Base-by-base conservation (phyloP, 2,113 vertebrate species). In the Tricholaema leucomelas region DNA sequence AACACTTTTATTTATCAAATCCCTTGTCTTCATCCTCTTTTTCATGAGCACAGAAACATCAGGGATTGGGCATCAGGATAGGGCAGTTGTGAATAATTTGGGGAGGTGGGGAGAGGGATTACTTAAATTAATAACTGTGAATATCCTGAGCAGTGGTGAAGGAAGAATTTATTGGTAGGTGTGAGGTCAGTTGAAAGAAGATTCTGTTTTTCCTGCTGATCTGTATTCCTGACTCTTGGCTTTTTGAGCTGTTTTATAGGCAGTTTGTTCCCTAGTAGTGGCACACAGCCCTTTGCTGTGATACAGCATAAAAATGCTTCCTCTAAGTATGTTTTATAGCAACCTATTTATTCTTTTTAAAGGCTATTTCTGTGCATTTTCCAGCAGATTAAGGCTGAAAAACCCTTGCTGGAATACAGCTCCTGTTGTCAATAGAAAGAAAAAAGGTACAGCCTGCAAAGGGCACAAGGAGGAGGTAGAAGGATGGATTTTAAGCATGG, bases 301-400 rank as follows among this genome's bases (percentile, higher is more conserved):
- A 59, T 27, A 25, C 82, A 69, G 25, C 1, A 2, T 78, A 72
- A 78, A 93, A 85, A 40, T 38, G 7, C 31, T 82, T 79, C 27
- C 70, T 4, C 9, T 44, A 11, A 61, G 9, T 52, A 9, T 38
- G 56, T 76, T 89, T 96, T 89, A 48, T 35, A 77, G 80, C 38
- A 81, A 35, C 35, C 6, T 30, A 38, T 76, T 76, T 88, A 27
- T 87, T 42, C 15, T 44, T 44, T 44, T 44, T 1, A 63, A 86
- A 69, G 8, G 60, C 8, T 65, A 73, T 76, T 84, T 87, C 4
- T 42, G 42, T 87, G 48, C 74, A 44, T 88, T 91, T 81, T 87
- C 80, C 64, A 85, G 18, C 44, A 78, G 94, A 88, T 90, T 88
- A 86, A 36, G 84, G 90, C 63, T 92, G 78, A 65, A 78, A 78